phyloP scores from a whole-genome alignment of 2,888 invertebrate genomes.

The Eurois occulta region DNA sequence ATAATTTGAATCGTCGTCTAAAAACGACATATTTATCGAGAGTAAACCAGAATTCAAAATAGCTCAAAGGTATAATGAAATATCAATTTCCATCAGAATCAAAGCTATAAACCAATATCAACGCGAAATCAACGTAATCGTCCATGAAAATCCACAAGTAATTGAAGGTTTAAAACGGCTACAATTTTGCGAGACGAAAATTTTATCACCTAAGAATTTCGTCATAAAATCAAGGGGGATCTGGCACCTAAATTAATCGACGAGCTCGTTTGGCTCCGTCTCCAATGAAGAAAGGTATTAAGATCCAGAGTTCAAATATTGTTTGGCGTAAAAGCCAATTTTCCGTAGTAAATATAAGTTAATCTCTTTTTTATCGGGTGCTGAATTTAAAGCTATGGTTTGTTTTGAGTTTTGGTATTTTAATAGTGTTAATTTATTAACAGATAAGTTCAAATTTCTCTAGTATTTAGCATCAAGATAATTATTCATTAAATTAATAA shows the following conservation, averaged over 20 bases:
- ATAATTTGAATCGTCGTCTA: background rate
- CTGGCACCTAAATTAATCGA: constrained; percentile 70
- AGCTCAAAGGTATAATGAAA: constrained; percentile 40
- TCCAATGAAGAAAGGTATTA: constrained; percentile 59
- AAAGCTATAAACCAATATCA: constrained; percentile 50
- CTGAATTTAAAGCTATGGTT: constrained; percentile 40
- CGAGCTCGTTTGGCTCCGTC: constrained; percentile 67
- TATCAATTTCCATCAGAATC: constrained; percentile 46
- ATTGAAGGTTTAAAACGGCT: constrained; percentile 69
- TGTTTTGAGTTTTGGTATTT: constrained; percentile 33
- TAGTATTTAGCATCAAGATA: background rate
- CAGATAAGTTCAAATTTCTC: background rate
- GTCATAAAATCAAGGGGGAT: constrained; percentile 68
- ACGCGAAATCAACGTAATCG: constrained; percentile 47
- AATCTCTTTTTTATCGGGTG: constrained; percentile 50
- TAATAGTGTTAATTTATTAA: constrained; percentile 12
- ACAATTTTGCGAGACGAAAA: constrained; percentile 66
- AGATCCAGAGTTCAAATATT: constrained; percentile 58
- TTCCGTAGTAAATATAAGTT: constrained; percentile 54
- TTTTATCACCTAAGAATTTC: constrained; percentile 72
- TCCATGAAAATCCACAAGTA: constrained; percentile 57
- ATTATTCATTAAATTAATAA: background rate
- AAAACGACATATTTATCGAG: constrained; percentile 2
- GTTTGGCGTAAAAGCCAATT: constrained; percentile 62
- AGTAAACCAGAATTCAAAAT: constrained; percentile 22